Percentiles rank a stretch among this genome's conserved stretches.
phyloP scores from a whole-genome alignment of 2,113 vertebrate genomes.

The Saccopteryx bilineata region DNA sequence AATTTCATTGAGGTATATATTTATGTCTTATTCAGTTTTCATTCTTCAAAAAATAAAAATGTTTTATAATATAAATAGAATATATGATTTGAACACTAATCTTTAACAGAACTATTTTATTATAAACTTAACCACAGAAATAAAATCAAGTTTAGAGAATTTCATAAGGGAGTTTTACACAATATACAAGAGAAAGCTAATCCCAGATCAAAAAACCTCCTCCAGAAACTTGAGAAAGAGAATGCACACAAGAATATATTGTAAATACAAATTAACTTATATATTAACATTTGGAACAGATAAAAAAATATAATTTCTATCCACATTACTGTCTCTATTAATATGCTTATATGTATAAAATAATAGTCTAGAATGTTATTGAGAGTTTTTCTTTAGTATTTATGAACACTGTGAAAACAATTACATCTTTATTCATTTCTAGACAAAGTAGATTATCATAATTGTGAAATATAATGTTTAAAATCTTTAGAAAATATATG shows the following conservation, averaged over 20 bases:
- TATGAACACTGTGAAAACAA: background rate
- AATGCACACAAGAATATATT: background rate
- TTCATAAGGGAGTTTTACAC: background rate
- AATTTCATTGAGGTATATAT: background rate
- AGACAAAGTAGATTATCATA: background rate
- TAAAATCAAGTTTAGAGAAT: background rate
- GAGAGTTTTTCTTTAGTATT: background rate
- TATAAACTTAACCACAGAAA: background rate
- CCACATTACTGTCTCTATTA: background rate
- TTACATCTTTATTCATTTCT: background rate
- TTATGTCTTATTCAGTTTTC: background rate
- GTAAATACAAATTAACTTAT: background rate
- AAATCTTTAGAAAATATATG: background rate
- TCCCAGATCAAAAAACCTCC: background rate
- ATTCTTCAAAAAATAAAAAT: background rate
- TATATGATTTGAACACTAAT: background rate
- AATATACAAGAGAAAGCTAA: background rate
- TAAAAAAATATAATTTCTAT: background rate
- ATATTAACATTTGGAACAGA: background rate
- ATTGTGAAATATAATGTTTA: background rate
- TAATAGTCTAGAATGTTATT: background rate
- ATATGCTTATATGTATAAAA: background rate
- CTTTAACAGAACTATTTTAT: background rate
- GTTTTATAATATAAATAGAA: background rate
- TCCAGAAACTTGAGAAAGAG: background rate